Percentiles rank a stretch among this genome's conserved stretches.
These are phyloP conservation scores for Syrmaticus mikado DNA, from an alignment of 2,113 vertebrate genomes.

Conservation along the genomic window DNA sequence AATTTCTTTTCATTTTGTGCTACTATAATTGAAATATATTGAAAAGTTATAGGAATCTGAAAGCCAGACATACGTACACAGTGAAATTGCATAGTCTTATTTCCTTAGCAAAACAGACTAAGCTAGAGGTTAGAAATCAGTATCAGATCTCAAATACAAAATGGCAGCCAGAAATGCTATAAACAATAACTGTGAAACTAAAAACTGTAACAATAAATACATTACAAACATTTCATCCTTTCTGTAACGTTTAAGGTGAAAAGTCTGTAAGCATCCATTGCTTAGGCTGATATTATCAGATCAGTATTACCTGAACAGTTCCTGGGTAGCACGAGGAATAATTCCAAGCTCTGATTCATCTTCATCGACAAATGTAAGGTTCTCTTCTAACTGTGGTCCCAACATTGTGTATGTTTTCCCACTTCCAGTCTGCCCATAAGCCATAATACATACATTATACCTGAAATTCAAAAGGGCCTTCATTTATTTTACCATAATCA, in stretches of 20 bases:
- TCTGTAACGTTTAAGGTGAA: not conserved
- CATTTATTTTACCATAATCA: not conserved
- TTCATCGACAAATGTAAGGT: not conserved
- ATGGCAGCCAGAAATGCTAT: not conserved
- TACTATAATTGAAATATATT: not conserved
- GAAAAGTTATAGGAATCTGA: not conserved
- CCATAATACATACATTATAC: constrained; percentile 89
- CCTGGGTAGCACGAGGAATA: constrained; percentile 82
- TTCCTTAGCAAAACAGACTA: not conserved
- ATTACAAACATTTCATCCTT: not conserved
- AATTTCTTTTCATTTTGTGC: not conserved
- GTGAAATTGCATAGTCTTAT: not conserved
- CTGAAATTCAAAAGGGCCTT: constrained; percentile 63
- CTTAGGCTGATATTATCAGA: not conserved
- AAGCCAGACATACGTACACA: not conserved
- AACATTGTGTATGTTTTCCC: constrained; percentile 91
- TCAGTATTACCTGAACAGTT: constrained; percentile 83
- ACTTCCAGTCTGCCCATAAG: constrained; percentile 89
- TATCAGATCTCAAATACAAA: not conserved
- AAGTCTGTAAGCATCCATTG: not conserved
- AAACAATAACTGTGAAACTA: not conserved
- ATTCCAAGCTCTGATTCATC: constrained; percentile 76
- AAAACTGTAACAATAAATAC: not conserved
- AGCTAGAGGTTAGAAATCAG: not conserved
- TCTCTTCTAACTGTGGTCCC: constrained; percentile 71